Evolutionary conservation across 2,888 invertebrate genomes (phyloP).

Genomic region (Drosophila meridiana): DNA sequence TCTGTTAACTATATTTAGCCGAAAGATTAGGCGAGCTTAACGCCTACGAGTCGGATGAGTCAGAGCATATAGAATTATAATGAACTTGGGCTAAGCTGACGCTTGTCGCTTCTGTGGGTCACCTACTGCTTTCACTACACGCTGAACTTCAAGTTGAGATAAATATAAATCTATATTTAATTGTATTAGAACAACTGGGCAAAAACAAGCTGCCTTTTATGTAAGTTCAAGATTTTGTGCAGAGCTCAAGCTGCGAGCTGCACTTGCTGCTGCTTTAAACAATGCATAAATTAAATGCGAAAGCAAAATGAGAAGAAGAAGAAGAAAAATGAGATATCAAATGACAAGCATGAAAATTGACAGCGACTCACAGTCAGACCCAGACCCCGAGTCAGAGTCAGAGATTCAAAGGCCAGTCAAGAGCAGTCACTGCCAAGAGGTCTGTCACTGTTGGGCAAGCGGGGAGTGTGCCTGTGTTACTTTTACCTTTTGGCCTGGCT

Average conservation of each 20-base stretch:
- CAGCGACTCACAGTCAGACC: constrained; percentile 18
- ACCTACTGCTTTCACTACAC: constrained; percentile 1
- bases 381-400: constrained; percentile 29
- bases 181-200: constrained; percentile 17
- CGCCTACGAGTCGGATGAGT: constrained; percentile 49
- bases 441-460: constrained; percentile 13
- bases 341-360: constrained; percentile 72
- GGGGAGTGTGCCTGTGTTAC: constrained; percentile 22
- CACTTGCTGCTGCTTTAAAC: constrained; percentile 46
- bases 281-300: constrained; percentile 67
- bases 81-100: neutral
- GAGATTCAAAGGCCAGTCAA: constrained; percentile 64
- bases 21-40: constrained; percentile 56
- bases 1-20: constrained; percentile 69
- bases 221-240: constrained; percentile 77
- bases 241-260: constrained; percentile 41
- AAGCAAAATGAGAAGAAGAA: constrained; percentile 15
- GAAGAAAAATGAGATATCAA: constrained; percentile 59
- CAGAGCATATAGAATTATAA: constrained; percentile 8
- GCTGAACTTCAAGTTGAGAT: constrained; percentile 21
- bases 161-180: constrained; percentile 1
- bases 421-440: constrained; percentile 21
- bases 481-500: constrained; percentile 61
- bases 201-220: constrained; percentile 76
- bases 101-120: constrained; percentile 7